Percentiles rank a stretch among this genome's conserved stretches.
Conservation (phyloP, 2,797 vertebrate genomes). For the Chiroxiphia lanceolata region DNA sequence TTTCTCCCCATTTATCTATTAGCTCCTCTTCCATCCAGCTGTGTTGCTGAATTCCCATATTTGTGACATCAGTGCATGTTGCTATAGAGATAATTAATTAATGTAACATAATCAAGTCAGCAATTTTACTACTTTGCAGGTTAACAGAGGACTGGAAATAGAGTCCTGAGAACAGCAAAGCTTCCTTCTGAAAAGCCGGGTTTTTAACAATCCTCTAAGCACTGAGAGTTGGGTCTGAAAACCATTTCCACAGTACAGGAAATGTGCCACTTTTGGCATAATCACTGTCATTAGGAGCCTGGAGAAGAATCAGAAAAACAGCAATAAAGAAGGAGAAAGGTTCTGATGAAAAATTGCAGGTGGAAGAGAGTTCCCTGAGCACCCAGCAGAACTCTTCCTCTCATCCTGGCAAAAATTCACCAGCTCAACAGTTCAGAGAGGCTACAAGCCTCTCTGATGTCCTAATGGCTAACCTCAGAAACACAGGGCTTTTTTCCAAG, state of each 20-base stretch:
- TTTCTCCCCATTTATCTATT: neutral
- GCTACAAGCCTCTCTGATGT: neutral
- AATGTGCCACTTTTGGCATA: neutral
- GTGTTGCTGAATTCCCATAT: neutral
- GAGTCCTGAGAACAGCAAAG: neutral
- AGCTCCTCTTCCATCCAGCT: neutral
- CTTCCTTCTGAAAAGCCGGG: neutral
- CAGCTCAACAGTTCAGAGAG: neutral
- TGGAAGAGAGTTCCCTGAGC: neutral
- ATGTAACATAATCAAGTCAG: constrained; percentile 44
- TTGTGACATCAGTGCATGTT: constrained; percentile 31
- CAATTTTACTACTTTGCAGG: constrained; percentile 18
- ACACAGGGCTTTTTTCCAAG: neutral
- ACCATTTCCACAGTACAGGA: neutral
- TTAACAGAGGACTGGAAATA: neutral
- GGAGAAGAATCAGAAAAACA: neutral
- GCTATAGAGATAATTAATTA: constrained; percentile 66
- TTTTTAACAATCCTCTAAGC: neutral
- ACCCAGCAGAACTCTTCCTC: neutral
- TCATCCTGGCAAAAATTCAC: neutral
- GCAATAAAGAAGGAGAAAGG: neutral
- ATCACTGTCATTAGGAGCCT: neutral
- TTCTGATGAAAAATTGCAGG: neutral
- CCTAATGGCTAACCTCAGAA: neutral
- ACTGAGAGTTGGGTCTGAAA: neutral